Conservation (phyloP, 1,140 invertebrate species). For the Lepidurus arcticus region DNA sequence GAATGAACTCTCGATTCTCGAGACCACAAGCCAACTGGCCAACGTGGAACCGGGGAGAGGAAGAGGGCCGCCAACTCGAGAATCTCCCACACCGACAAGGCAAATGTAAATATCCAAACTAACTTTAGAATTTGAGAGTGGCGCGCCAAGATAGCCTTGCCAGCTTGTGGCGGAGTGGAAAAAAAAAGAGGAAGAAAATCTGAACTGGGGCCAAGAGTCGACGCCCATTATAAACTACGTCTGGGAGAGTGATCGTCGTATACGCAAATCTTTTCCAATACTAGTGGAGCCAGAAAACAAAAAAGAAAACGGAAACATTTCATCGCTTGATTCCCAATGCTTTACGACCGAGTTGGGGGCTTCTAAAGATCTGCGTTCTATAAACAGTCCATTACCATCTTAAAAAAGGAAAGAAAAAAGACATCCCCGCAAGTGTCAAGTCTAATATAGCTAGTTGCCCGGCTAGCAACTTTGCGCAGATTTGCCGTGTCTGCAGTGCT, state of each 20-base stretch:
- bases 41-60: too few relatives aligned
- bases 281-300: neutral
- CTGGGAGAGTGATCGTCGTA: neutral
- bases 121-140: too few relatives aligned
- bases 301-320: too few relatives aligned
- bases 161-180: neutral
- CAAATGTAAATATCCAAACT: too few relatives aligned
- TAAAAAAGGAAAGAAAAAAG: neutral
- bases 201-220: constrained; percentile 6
- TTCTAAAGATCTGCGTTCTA: too few relatives aligned
- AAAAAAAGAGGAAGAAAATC: neutral
- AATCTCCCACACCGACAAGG: too few relatives aligned
- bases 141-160: too few relatives aligned
- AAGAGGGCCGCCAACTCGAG: too few relatives aligned
- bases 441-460: neutral
- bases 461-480: neutral
- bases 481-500: neutral
- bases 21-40: too few relatives aligned
- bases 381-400: neutral
- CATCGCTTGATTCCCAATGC: too few relatives aligned
- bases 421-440: neutral
- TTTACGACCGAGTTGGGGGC: too few relatives aligned
- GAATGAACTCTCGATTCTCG: too few relatives aligned
- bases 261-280: neutral
- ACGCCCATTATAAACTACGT: neutral